phyloP scores from a whole-genome alignment of 2,113 vertebrate genomes.

The Channa maculata region DNA sequence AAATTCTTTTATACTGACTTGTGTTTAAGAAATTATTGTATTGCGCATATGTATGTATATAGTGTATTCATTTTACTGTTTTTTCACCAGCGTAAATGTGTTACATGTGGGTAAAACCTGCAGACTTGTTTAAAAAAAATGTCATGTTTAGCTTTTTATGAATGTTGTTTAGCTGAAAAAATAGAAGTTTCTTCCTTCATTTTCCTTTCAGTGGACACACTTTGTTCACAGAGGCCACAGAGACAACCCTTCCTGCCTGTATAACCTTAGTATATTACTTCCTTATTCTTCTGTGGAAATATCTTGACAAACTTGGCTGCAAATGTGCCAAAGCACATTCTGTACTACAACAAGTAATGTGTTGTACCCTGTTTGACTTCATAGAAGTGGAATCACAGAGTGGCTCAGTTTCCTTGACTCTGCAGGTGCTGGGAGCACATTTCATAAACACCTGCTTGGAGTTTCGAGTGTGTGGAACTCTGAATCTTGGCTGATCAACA shows the following conservation, averaged over 20 bases:
- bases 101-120: background rate
- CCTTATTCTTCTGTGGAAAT: slow-evolving; percentile 47
- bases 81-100: too few relatives aligned
- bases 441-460: slow-evolving; percentile 78
- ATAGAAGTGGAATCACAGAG: slow-evolving; percentile 61
- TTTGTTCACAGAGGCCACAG: slow-evolving; percentile 43
- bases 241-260: slow-evolving; percentile 36
- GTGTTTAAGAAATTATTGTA: too few relatives aligned
- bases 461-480: slow-evolving; percentile 44
- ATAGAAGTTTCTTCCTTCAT: slow-evolving; percentile 23
- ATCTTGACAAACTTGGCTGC: slow-evolving; percentile 32
- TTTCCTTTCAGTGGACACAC: slow-evolving; percentile 18
- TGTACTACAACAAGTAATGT: slow-evolving; percentile 58
- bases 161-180: slow-evolving; percentile 15
- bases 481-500: slow-evolving; percentile 25
- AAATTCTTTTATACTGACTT: too few relatives aligned
- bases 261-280: slow-evolving; percentile 19
- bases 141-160: slow-evolving; percentile 3
- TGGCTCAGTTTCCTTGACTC: slow-evolving; percentile 61
- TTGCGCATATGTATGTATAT: too few relatives aligned
- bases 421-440: slow-evolving; percentile 69
- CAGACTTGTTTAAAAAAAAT: background rate
- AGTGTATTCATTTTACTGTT: too few relatives aligned
- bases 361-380: slow-evolving; percentile 56
- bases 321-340: slow-evolving; percentile 38